Evolutionary conservation across 1,140 invertebrate genomes (phyloP).

Genomic region (Drosophila melanogaster): Release_6_plus_ISO1_MT NT_037436.4:5724001-5724500

Average conservation of each 20-base stretch:
- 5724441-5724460: conserved; percentile 43
- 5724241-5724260: too few species aligned
- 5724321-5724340: conserved; percentile 24
- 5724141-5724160: too few species aligned
- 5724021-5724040: conserved; percentile 7
- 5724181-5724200: too few species aligned
- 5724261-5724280: neutral
- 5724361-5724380: conserved; percentile 43
- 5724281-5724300: conserved; percentile 1
- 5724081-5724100: neutral
- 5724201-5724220: too few species aligned
- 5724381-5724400: conserved; percentile 50
- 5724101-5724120: neutral
- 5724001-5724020: conserved; percentile 31
- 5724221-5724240: too few species aligned
- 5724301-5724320: conserved; percentile 5
- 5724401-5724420: conserved; percentile 29
- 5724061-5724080: neutral
- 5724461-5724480: conserved; percentile 71
- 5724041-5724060: conserved; percentile 5
- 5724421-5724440: conserved; percentile 28
- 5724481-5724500: conserved; percentile 59
- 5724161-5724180: neutral
- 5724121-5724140: neutral
- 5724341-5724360: conserved; percentile 23